phyloP scores from a whole-genome alignment of 1,140 invertebrate species.

The Leptoteleia sp. region DNA sequence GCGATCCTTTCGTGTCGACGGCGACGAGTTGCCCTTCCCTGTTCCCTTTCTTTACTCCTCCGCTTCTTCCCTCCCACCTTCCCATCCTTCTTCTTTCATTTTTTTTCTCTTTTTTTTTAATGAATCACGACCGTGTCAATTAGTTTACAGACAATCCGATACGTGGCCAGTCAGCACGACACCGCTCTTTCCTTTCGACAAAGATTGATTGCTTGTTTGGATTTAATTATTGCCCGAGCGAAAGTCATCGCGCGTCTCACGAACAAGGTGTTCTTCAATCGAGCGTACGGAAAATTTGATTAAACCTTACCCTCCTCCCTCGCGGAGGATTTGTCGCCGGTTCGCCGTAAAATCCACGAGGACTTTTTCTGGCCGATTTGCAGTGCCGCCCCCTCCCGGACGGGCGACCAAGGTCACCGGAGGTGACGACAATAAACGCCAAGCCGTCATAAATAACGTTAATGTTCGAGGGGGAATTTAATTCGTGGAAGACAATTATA shows the following conservation, averaged over 20 bases:
- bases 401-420: slow-evolving; percentile 1
- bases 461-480: slow-evolving; percentile 57
- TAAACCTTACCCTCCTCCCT: too few species aligned
- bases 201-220: slow-evolving; percentile 55
- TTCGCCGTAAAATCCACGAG: too few species aligned
- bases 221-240: slow-evolving; percentile 24
- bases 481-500: slow-evolving; percentile 63
- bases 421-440: slow-evolving; percentile 52
- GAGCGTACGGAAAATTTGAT: too few species aligned
- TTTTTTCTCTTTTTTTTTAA: slow-evolving; percentile 17
- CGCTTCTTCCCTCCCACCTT: too few species aligned
- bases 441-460: slow-evolving; percentile 55
- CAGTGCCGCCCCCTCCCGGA: too few species aligned
- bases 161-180: slow-evolving; percentile 14
- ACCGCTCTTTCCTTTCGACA: slow-evolving; percentile 10
- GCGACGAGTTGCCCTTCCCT: slow-evolving; percentile 12
- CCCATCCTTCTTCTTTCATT: too few species aligned
- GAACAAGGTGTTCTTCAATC: neutral
- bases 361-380: too few species aligned
- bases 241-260: neutral
- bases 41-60: too few species aligned
- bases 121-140: slow-evolving; percentile 56
- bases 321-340: too few species aligned
- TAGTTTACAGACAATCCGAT: slow-evolving; percentile 51
- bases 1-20: slow-evolving; percentile 19